phyloP scores from a whole-genome alignment of 2,113 vertebrate genomes.

The Xenotilapia caudafasciata region DNA sequence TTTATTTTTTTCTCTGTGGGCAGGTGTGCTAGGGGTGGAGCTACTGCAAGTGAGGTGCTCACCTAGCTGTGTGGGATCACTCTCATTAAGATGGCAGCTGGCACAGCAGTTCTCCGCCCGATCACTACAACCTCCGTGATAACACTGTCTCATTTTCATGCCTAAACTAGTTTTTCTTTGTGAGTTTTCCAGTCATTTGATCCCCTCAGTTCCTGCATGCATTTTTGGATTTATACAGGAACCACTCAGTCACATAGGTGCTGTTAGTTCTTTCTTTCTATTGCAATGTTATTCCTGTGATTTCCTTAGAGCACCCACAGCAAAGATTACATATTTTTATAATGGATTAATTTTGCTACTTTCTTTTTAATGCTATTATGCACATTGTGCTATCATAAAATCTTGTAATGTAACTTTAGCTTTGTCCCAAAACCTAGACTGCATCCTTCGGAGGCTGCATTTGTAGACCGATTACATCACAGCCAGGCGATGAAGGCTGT shows the following conservation, averaged over 20 bases:
- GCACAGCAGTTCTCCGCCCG: not conserved
- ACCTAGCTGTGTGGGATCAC: not conserved
- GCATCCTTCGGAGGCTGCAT: not conserved
- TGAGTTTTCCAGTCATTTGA: not conserved
- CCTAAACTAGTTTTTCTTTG: not conserved
- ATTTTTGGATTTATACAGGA: not conserved
- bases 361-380: not conserved
- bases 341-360: not conserved
- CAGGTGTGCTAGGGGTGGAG: not conserved
- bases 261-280: not conserved
- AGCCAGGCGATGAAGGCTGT: not conserved
- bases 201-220: not conserved
- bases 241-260: not conserved
- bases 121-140: not conserved
- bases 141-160: not conserved
- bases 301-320: not conserved
- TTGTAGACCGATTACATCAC: not conserved
- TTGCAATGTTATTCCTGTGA: not conserved
- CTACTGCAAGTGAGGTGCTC: not conserved
- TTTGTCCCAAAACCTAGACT: not conserved
- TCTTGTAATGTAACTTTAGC: not conserved
- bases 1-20: not conserved
- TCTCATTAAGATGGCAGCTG: not conserved
- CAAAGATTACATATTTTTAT: not conserved
- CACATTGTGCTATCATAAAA: not conserved